Percentiles rank a stretch among this genome's conserved stretches.
These are phyloP conservation scores for Chaetodon trifasciatus DNA, from an alignment of 2,797 vertebrate species.

Conservation along the genomic window DNA sequence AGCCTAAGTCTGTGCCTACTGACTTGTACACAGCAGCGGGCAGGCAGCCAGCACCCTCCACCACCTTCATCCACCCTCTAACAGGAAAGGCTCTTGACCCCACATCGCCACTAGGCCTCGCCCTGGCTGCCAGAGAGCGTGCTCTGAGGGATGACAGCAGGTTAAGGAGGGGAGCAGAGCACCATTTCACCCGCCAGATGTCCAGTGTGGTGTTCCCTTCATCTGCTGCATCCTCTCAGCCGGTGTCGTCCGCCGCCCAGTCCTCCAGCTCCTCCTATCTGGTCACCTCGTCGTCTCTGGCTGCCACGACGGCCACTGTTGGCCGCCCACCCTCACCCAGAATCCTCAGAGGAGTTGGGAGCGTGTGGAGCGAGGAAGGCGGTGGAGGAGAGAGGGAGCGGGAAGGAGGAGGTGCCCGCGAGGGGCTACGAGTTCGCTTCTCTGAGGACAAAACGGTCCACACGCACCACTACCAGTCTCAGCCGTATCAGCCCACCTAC, in stretches of 20 bases:
- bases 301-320: constrained; percentile 83
- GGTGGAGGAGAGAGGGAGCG: constrained; percentile 81
- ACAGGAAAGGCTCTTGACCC: constrained; percentile 95
- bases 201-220: constrained; percentile 79
- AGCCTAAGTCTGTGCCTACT: constrained; percentile 87
- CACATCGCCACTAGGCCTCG: constrained; percentile 91
- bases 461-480: constrained; percentile 86
- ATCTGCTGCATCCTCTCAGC: constrained; percentile 75
- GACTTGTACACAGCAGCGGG: constrained; percentile 84
- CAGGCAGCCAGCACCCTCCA: constrained; percentile 63
- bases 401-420: constrained; percentile 80
- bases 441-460: constrained; percentile 87
- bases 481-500: constrained; percentile 82
- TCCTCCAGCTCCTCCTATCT: constrained; percentile 85
- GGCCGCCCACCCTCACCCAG: constrained; percentile 85
- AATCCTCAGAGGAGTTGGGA: constrained; percentile 80
- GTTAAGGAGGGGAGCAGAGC: constrained; percentile 81
- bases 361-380: constrained; percentile 80
- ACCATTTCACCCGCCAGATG: constrained; percentile 86
- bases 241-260: constrained; percentile 76
- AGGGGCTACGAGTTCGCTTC: constrained; percentile 86
- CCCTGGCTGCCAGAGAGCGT: constrained; percentile 91
- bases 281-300: constrained; percentile 87
- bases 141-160: constrained; percentile 90
- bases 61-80: constrained; percentile 92